Conservation (phyloP, 2,797 vertebrate genomes). For the Amblyopsis hoosieri region DNA sequence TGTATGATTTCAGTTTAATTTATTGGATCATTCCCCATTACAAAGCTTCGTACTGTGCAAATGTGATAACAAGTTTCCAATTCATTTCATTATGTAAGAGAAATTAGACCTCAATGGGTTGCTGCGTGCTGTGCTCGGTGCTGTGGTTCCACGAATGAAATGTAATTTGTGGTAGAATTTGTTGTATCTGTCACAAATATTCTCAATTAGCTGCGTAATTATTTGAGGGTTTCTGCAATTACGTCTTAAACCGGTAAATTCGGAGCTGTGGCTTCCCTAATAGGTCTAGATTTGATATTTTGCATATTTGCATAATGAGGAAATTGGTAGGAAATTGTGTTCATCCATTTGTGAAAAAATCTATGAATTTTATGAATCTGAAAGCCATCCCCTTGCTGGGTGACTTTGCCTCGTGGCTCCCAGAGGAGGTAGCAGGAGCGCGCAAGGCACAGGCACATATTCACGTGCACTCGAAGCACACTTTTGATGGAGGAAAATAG, state of each 20-base stretch:
- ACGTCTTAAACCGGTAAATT: slow-evolving; percentile 97
- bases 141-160: slow-evolving; percentile 95
- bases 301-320: slow-evolving; percentile 99
- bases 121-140: slow-evolving; percentile 79
- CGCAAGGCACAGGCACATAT: slow-evolving; percentile 78
- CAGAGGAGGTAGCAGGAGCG: slow-evolving; percentile 85
- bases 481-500: slow-evolving; percentile 21
- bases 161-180: slow-evolving; percentile 99
- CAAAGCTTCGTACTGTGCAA: slow-evolving; percentile 94
- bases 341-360: slow-evolving; percentile 99
- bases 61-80: slow-evolving; percentile 98
- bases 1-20: slow-evolving; percentile 97
- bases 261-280: slow-evolving; percentile 98
- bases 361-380: slow-evolving; percentile 98
- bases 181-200: slow-evolving; percentile 99
- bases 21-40: slow-evolving; percentile 99
- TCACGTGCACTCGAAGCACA: slow-evolving; percentile 71
- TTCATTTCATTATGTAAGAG: slow-evolving; percentile 98
- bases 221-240: slow-evolving; percentile 99
- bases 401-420: slow-evolving; percentile 91
- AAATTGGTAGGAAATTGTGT: slow-evolving; percentile 99
- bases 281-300: slow-evolving; percentile 99
- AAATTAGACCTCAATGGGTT: slow-evolving; percentile 96
- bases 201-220: slow-evolving; percentile 99
- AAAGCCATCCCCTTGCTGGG: slow-evolving; percentile 91